Evolutionary conservation across 1,140 invertebrate genomes (phyloP).

Genomic region (Neocloeon triangulifer): DNA sequence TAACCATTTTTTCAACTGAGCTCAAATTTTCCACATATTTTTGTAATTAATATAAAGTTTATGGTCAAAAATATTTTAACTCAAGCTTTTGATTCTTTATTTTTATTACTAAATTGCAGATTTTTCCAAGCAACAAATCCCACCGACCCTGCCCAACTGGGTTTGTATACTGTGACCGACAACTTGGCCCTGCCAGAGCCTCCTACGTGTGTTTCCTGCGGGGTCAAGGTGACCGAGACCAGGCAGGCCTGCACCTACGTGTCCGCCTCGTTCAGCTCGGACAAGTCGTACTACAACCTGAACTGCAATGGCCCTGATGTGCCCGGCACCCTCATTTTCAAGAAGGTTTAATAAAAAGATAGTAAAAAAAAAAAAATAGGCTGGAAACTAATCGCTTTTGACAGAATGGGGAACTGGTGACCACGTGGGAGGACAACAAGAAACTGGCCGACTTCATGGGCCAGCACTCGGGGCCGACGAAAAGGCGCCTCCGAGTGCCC

Average conservation of each 20-base stretch:
- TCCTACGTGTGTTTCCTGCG: slow-evolving; percentile 15
- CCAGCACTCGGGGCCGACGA: slow-evolving; percentile 33
- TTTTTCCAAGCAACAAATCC: slow-evolving; percentile 20
- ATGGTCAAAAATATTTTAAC: no score
- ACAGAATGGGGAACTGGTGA: slow-evolving; percentile 8
- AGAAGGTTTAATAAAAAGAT: not conserved
- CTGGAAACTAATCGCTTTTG: not conserved
- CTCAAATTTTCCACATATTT: no score
- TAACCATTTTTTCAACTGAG: no score
- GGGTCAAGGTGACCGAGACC: slow-evolving; percentile 10
- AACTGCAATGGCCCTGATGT: slow-evolving; percentile 24
- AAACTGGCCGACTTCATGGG: slow-evolving; percentile 20
- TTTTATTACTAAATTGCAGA: slow-evolving; percentile 15
- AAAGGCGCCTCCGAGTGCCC: slow-evolving; percentile 36
- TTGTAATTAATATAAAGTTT: no score
- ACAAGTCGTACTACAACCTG: slow-evolving; percentile 18
- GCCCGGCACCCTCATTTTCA: slow-evolving; percentile 18
- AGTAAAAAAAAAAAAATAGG: not conserved
- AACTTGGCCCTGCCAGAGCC: slow-evolving; percentile 20
- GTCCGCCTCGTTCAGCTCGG: slow-evolving; percentile 16
- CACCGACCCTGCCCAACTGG: slow-evolving; percentile 16
- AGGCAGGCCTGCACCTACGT: slow-evolving; percentile 17
- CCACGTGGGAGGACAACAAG: slow-evolving; percentile 14
- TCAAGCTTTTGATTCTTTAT: no score
- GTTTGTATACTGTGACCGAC: slow-evolving; percentile 20